Evolutionary conservation across 2,797 vertebrate genomes (phyloP), one percentile per base, ranked within the genome.

Genomic region (Cyprinella venusta): DNA sequence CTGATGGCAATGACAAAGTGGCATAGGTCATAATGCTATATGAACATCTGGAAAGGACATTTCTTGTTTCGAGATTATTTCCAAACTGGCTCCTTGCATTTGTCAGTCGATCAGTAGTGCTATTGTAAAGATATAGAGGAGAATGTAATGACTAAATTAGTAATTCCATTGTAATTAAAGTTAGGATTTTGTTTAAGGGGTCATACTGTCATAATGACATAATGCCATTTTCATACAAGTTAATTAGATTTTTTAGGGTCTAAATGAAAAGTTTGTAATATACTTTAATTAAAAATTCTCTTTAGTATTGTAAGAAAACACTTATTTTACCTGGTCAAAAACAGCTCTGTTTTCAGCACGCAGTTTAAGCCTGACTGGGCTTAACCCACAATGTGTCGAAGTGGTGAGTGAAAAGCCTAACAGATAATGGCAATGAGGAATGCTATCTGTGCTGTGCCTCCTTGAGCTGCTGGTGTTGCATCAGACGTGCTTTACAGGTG

Each of bases 1-100:
- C 81, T 83, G 36, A 76, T 83, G 81, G 74, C 74, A 59, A 69
- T 76, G 74, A 76, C 64, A 83, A 83, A 76, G 36, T 33, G 48
- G 26, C 24, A 56, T 33, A 36, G 36, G 36, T 77, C 56, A 77
- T 64, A 50, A 38, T 7, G 24, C 69, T 19, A n/a, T 38, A 36
- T 40, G 21, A 54, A 82, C 72, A 52, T 56, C 48, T 68, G 81
- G 13, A 69, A 82, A 76, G 10, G 19, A 59, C 38, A 77, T 76
- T 67, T 69, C 50, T 75, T 16, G 9, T 40, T n/a, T 67, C 0
- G 13, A 56, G 50, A 6, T 42, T 42, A 76, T 69, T 42, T 80
- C 15, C 8, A n/a, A 56, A 36, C 63, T 68, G 50, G 33, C 26
- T 50, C 8, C 0, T 24, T 18, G 21, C 4, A 56, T 75, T 21